Conservation (phyloP, 2,888 invertebrate species). For the Barypeithes pellucidus region DNA sequence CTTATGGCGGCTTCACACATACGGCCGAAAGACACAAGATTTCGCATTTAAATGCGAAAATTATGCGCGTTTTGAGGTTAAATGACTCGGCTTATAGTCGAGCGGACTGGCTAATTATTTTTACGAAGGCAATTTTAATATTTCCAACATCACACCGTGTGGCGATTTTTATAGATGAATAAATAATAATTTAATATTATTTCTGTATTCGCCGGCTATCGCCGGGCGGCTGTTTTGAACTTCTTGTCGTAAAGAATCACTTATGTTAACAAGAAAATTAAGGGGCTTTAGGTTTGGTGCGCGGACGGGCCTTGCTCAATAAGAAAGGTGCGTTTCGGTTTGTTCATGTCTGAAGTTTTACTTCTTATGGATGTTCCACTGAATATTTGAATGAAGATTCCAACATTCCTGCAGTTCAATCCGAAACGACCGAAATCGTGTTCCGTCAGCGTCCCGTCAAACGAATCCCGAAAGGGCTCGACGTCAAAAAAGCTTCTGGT, state of each 20-base stretch:
- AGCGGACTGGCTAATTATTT: slow-evolving; percentile 67
- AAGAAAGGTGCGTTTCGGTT: too few relatives aligned
- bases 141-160: slow-evolving; percentile 54
- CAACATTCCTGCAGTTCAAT: too few relatives aligned
- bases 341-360: too few relatives aligned
- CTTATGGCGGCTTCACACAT: slow-evolving; percentile 56
- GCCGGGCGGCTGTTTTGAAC: slow-evolving; percentile 49
- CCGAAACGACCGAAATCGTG: too few relatives aligned
- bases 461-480: too few relatives aligned
- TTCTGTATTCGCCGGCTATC: slow-evolving; percentile 49
- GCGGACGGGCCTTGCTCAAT: too few relatives aligned
- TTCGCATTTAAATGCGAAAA: slow-evolving; percentile 68
- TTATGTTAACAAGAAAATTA: slow-evolving; percentile 41
- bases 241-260: slow-evolving; percentile 45
- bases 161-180: slow-evolving; percentile 55
- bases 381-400: too few relatives aligned
- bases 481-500: too few relatives aligned
- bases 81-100: slow-evolving; percentile 62
- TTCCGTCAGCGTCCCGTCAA: too few relatives aligned
- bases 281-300: slow-evolving; percentile 39
- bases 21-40: slow-evolving; percentile 63
- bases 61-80: slow-evolving; percentile 66
- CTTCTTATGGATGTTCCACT: too few relatives aligned
- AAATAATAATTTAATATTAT: slow-evolving; percentile 53
- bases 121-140: slow-evolving; percentile 55